phyloP scores from a whole-genome alignment of 2,113 vertebrate species.

The Calidris pygmaea region DNA sequence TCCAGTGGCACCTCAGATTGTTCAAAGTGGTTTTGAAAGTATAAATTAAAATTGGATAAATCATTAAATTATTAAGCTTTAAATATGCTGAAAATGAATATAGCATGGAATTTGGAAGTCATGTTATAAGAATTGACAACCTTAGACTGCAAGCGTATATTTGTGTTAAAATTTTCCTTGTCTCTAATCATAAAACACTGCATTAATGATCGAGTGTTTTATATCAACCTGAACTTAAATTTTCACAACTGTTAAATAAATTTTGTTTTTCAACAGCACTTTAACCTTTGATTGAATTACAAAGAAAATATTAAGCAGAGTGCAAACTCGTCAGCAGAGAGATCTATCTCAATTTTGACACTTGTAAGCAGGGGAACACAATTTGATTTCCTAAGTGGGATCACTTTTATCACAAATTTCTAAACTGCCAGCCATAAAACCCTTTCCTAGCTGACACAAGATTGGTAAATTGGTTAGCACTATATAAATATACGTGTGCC shows the following conservation, averaged over 20 bases:
- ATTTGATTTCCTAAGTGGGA: neutral
- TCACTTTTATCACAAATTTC: neutral
- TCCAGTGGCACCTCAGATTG: constrained; percentile 72
- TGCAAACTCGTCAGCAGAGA: neutral
- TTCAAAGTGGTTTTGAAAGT: constrained; percentile 71
- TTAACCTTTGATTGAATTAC: neutral
- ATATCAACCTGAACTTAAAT: constrained; percentile 23
- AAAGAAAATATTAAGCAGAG: neutral
- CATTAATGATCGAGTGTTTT: constrained; percentile 9
- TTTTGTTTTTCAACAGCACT: neutral
- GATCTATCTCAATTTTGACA: neutral
- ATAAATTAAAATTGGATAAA: constrained; percentile 76
- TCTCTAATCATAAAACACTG: constrained; percentile 57
- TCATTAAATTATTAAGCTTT: constrained; percentile 78
- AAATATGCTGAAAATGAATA: constrained; percentile 68
- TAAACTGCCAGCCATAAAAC: neutral
- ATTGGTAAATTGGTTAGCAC: neutral
- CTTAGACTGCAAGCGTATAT: constrained; percentile 55
- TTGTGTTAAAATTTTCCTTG: constrained; percentile 50
- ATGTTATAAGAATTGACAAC: constrained; percentile 52
- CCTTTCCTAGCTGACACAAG: neutral
- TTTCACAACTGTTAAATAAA: constrained; percentile 21
- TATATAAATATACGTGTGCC: neutral
- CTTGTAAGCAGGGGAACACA: neutral
- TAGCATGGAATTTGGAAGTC: constrained; percentile 65